These are phyloP conservation scores for Cryptoblepharus egeriae DNA, from an alignment of 2,797 vertebrate genomes.

Conservation along the genomic window DNA sequence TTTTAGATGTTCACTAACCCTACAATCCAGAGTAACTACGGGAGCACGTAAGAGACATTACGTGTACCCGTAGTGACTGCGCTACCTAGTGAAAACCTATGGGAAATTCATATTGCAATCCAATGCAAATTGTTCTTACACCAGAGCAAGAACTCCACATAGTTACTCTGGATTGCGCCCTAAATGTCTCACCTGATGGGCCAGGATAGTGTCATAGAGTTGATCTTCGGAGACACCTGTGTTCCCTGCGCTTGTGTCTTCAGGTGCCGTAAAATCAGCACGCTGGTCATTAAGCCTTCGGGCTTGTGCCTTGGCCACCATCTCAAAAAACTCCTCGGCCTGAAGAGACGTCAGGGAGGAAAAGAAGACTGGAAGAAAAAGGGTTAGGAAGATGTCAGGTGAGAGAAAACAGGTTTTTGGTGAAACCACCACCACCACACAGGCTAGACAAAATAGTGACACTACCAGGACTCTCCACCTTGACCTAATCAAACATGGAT, in stretches of 20 bases:
- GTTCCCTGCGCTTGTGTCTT: conserved; percentile 27
- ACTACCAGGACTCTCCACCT: background rate
- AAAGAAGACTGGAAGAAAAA: conserved; percentile 16
- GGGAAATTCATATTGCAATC: too few relatives aligned
- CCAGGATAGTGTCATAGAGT: conserved; percentile 85
- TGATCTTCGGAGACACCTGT: conserved; percentile 78
- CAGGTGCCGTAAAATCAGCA: conserved; percentile 70
- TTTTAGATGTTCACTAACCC: rapidly evolving
- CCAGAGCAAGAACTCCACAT: too few relatives aligned
- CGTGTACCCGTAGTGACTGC: too few relatives aligned
- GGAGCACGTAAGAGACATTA: too few relatives aligned
- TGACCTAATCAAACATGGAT: background rate
- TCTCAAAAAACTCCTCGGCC: conserved; percentile 86
- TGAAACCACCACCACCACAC: background rate
- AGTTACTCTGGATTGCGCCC: too few relatives aligned
- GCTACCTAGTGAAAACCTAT: too few relatives aligned
- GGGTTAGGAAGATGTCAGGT: background rate
- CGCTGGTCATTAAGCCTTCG: conserved; percentile 86
- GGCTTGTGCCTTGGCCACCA: conserved; percentile 81
- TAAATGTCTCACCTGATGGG: conserved; percentile 82
- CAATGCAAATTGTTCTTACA: too few relatives aligned
- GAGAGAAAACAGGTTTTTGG: background rate
- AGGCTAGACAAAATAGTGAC: too few relatives aligned
- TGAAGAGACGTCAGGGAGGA: conserved; percentile 76
- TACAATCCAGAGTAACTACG: too few relatives aligned